phyloP scores from a whole-genome alignment of 2,888 invertebrate species.

The Belgica antarctica region DNA sequence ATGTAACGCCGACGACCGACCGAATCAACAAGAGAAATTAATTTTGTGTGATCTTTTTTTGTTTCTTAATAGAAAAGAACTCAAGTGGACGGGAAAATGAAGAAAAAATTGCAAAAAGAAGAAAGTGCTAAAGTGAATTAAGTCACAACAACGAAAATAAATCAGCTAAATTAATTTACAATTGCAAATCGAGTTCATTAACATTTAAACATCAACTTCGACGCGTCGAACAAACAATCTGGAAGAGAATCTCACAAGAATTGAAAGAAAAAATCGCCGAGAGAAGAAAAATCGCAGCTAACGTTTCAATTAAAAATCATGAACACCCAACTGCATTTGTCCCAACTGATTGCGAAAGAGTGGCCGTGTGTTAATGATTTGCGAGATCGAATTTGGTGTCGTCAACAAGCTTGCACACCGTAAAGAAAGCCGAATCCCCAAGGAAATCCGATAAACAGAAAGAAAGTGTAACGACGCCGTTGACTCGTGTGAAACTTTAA shows the following conservation, averaged over 20 bases:
- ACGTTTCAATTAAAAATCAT: constrained; percentile 39
- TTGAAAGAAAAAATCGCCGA: constrained; percentile 1
- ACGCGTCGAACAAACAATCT: constrained; percentile 5
- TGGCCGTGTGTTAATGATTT: constrained; percentile 30
- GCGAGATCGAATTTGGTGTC: constrained; percentile 31
- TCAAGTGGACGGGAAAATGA: constrained; percentile 36
- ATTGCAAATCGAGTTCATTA: constrained; percentile 40
- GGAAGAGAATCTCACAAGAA: background rate
- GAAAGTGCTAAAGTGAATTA: constrained; percentile 39
- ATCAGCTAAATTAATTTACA: constrained; percentile 34
- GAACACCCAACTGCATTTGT: constrained; percentile 32
- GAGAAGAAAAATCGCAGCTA: background rate
- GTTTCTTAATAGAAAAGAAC: constrained; percentile 32
- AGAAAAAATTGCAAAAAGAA: constrained; percentile 29
- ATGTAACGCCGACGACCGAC: constrained; percentile 24
- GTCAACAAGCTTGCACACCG: constrained; percentile 8
- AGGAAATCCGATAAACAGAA: background rate
- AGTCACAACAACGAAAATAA: background rate
- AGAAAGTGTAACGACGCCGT: background rate
- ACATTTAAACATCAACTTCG: constrained; percentile 28
- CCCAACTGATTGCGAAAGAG: constrained; percentile 27
- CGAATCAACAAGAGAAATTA: constrained; percentile 22
- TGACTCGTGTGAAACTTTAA: no score
- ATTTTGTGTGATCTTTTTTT: constrained; percentile 36
- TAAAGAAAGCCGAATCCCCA: background rate